A percentile compares a stretch with the other conserved stretches of the same genome.
These are phyloP conservation scores for Euura lappo DNA, from an alignment of 1,140 invertebrate genomes.

Conservation along the genomic window DNA sequence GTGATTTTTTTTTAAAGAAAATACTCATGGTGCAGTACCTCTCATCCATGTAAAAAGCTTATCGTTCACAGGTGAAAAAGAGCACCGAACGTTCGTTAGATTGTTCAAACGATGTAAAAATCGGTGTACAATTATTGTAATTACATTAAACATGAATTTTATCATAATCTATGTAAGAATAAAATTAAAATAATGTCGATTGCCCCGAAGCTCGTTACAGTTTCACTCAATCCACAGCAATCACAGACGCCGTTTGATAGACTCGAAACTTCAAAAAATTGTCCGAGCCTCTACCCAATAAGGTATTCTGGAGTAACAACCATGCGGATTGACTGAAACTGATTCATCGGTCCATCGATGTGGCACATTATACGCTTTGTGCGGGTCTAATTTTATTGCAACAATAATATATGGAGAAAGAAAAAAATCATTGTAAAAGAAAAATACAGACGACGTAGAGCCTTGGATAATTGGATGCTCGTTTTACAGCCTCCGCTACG, in stretches of 20 bases:
- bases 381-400: not conserved
- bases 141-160: not conserved
- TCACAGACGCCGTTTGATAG: not conserved
- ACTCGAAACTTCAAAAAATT: not conserved
- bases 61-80: not conserved
- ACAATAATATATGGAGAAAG: not conserved
- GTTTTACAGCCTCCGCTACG: not conserved
- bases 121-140: conserved; percentile 1
- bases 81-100: not conserved
- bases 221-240: not conserved
- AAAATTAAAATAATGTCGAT: not conserved
- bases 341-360: not conserved
- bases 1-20: not conserved
- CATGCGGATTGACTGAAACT: not conserved
- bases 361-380: not conserved
- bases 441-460: not conserved
- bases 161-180: not conserved
- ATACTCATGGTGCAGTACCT: not conserved
- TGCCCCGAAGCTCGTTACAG: not conserved
- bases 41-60: not conserved
- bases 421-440: not conserved
- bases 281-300: not conserved
- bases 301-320: not conserved
- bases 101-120: not conserved
- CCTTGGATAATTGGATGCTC: not conserved